Percentiles rank a stretch among this genome's conserved stretches.
phyloP scores from a whole-genome alignment of 2,888 invertebrate species.

The Chalcosyrphus nemorum region DNA sequence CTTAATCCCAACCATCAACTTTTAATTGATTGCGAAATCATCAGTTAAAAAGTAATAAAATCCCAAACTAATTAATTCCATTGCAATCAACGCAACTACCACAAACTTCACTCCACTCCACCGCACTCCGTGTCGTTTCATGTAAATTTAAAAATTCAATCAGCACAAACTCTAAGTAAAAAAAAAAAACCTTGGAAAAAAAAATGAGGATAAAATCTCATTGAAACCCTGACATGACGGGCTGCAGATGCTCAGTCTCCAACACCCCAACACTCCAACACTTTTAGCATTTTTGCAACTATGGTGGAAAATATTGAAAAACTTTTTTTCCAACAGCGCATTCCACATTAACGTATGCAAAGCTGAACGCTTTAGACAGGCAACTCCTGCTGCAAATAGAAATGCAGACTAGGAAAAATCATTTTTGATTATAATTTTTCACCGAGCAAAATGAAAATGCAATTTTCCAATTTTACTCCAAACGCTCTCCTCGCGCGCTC shows the following conservation, averaged over 20 bases:
- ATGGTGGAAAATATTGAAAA: constrained; percentile 60
- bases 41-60: constrained; percentile 72
- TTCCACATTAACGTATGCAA: constrained; percentile 70
- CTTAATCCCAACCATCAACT: constrained; percentile 68
- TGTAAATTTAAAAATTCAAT: constrained; percentile 73
- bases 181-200: constrained; percentile 52
- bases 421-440: constrained; percentile 73
- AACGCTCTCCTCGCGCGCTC: constrained; percentile 9
- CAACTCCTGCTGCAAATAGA: background rate
- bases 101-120: constrained; percentile 52
- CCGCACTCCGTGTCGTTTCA: constrained; percentile 47
- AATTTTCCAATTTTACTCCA: constrained; percentile 70
- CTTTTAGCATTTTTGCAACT: constrained; percentile 30
- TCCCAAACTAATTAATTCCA: constrained; percentile 73
- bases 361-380: constrained; percentile 70
- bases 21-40: constrained; percentile 73
- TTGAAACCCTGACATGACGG: constrained; percentile 28
- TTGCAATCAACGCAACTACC: constrained; percentile 73
- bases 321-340: constrained; percentile 63
- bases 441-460: constrained; percentile 71
- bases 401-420: constrained; percentile 69
- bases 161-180: constrained; percentile 70
- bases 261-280: background rate
- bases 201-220: constrained; percentile 16
- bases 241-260: constrained; percentile 50